Base-by-base conservation (phyloP, 2,888 invertebrate genomes). In the Meiosimyza platycephala region DNA sequence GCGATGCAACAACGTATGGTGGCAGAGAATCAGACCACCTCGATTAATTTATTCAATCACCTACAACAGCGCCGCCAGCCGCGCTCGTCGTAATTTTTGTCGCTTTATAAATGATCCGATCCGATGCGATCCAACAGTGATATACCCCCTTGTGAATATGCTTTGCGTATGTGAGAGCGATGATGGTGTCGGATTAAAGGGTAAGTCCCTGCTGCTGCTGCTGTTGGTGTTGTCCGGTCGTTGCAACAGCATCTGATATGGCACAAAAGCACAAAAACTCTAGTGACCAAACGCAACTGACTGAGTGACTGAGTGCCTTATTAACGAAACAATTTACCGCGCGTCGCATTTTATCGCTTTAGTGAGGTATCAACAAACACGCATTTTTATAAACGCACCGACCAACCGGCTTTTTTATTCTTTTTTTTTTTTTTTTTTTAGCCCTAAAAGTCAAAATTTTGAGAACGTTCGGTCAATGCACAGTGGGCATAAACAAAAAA, bases 1-100 rank as follows among this genome's bases (percentile, higher is more conserved):
- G 28, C 28, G 28, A 28, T 28, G 28, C 28, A 28, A 28, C 28
- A 28, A 28, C 28, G 28, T 28, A 28, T 47, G 28, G 28, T 48
- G 15, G 16, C 66, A 50, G 62, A 60, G 59, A 55, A 40, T 12
- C 47, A 54, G 72, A 76, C 76, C 64, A 75, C 66, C 74, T 69
- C 79, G 80, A 79, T 82, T 84, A 84, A 83, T 84, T 83, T 84
- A 83, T 84, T 78, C 83, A 82, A 79, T 76, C 75, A 75, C 74
- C 76, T 75, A 76, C 77, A 76, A 76, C 75, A 67, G 72, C 60
- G 69, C 76, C 74, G 69, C 57, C 28, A 59, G 28, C 18, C 59
- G 18, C 52, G 48, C 28, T 72, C 40, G 40, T 16, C 67, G 55
- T 68, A 71, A 71, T 55, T 66, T 55, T 71, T 71, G 71, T 60